phyloP scores from a whole-genome alignment of 1,140 invertebrate genomes.

The Euwallacea similis region DNA sequence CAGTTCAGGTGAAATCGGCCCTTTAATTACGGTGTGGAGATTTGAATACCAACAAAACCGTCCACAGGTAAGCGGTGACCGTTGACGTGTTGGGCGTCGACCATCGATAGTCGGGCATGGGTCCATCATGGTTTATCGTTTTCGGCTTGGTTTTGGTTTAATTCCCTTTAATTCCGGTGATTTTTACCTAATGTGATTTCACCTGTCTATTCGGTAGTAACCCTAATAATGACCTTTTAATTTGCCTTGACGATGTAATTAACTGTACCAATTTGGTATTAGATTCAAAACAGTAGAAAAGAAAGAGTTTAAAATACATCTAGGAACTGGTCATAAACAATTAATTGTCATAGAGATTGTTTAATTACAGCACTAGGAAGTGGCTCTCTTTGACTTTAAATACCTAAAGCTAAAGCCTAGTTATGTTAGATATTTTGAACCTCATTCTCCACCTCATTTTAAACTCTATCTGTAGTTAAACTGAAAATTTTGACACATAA shows the following conservation, averaged over 20 bases:
- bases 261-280: neutral
- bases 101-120: constrained; percentile 22
- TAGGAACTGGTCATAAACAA: too few relatives aligned
- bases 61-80: constrained; percentile 33
- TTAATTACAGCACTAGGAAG: too few relatives aligned
- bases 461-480: too few relatives aligned
- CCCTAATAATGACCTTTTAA: constrained; percentile 1
- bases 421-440: too few relatives aligned
- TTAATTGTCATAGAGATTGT: too few relatives aligned
- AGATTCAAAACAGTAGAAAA: too few relatives aligned
- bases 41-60: constrained; percentile 26
- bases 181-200: neutral
- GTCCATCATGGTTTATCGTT: constrained; percentile 22
- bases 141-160: constrained; percentile 6
- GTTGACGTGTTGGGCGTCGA: constrained; percentile 37
- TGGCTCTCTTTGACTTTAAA: too few relatives aligned
- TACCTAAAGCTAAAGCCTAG: too few relatives aligned
- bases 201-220: neutral
- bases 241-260: neutral
- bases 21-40: neutral
- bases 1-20: neutral
- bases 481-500: too few relatives aligned
- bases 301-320: too few relatives aligned
- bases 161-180: neutral
- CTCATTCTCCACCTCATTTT: too few relatives aligned